phyloP scores from a whole-genome alignment of 2,113 vertebrate species.

The Petaurus breviceps region DNA sequence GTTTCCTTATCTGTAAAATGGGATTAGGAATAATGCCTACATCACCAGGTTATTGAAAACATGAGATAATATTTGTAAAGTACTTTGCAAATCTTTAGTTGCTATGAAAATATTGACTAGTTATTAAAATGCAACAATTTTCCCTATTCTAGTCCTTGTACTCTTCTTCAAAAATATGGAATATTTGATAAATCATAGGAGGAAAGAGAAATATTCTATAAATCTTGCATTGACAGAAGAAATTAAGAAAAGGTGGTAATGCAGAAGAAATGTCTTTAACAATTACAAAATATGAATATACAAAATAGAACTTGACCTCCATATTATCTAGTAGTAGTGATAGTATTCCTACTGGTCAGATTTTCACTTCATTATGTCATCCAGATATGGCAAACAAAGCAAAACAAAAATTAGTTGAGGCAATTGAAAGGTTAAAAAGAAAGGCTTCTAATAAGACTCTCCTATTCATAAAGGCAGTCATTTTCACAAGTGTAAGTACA shows the following conservation, averaged over 20 bases:
- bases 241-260: not conserved
- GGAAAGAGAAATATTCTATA: not conserved
- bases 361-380: not conserved
- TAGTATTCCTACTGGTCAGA: not conserved
- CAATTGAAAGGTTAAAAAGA: not conserved
- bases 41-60: not conserved
- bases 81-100: not conserved
- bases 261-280: not conserved
- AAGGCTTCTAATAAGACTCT: too few species aligned
- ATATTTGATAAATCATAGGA: not conserved
- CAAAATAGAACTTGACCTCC: not conserved
- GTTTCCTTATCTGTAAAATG: not conserved
- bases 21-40: not conserved
- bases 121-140: not conserved
- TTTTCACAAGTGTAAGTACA: not conserved
- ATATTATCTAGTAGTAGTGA: not conserved
- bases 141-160: not conserved
- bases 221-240: not conserved
- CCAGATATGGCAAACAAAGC: not conserved
- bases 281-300: not conserved
- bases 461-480: not conserved
- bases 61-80: not conserved
- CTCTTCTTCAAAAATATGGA: not conserved
- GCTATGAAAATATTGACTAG: not conserved
- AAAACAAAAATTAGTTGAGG: not conserved